Evolutionary conservation across 1,140 invertebrate genomes (phyloP), one percentile per base, ranked within the genome.

Genomic region (Amphibalanus amphitrite): DNA sequence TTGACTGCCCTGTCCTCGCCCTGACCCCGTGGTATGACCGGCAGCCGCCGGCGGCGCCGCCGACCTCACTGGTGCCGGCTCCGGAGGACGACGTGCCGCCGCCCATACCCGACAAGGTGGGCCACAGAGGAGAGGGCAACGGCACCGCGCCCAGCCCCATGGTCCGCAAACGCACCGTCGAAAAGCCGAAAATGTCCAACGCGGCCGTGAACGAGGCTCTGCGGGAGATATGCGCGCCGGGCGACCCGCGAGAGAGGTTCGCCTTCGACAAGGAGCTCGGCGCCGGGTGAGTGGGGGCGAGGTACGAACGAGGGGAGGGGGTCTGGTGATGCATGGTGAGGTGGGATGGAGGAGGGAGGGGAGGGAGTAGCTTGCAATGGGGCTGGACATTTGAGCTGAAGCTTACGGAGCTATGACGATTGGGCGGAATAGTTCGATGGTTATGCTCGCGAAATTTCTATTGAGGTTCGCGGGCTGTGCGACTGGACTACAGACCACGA

Each of bases 181-280:
- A 59, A 20, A 59, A 59, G 47, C 65, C 26, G 10, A 67, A 26
- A 26, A 26, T 67, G 65, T 28, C 65, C 17, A 67, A 97, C 79
- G 88, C 90, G 72, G 90, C 96, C 81, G 87, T 97, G 25, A 89
- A 92, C 80, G 86, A 86, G 59, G 90, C 93, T 78, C 83, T 98
- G 75, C 82, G 85, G 79, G 82, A 86, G 77, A 88, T 92, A 75
- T 92, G 90, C 75, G 89, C 90, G 77, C 81, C 82, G 1, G 86
- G 86, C 65, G 86, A 93, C 81, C 90, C 91, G 0, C 85, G 89
- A 75, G 81, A 86, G 40, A 87, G 91, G 74, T 97, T 95, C 81
- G 86, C 89, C 69, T 84, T 84, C 76, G 86, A 88, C 74, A 90
- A 91, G 77, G 93, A 96, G 80, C 87, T 97, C 73, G 95, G 95